These are phyloP conservation scores for Drosophila demipolita DNA, from an alignment of 2,888 invertebrate genomes.

Conservation along the genomic window DNA sequence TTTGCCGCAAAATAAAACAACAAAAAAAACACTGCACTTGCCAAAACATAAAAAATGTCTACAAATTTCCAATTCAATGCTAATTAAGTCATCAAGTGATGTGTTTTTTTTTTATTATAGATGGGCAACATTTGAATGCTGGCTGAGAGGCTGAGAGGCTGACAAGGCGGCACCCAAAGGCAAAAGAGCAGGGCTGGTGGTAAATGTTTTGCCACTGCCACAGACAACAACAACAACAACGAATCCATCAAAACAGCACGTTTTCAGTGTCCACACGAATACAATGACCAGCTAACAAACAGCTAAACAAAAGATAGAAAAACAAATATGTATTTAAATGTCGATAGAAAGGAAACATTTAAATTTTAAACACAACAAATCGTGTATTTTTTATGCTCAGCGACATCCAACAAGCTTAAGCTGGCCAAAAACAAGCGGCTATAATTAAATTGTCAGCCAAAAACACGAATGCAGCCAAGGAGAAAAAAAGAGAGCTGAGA, in stretches of 20 bases:
- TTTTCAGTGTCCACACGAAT: constrained; percentile 56
- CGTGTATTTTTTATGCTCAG: constrained; percentile 62
- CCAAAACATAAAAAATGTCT: constrained; percentile 24
- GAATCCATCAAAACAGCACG: constrained; percentile 59
- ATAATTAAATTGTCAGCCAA: constrained; percentile 59
- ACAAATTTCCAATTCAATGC: constrained; percentile 34
- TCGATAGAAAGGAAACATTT: constrained; percentile 47
- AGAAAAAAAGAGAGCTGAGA: neutral
- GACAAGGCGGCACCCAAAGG: constrained; percentile 20
- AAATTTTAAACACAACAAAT: constrained; percentile 57
- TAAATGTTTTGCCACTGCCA: constrained; percentile 27
- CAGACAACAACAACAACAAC: constrained; percentile 5
- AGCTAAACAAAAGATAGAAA: neutral
- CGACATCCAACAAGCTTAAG: constrained; percentile 31
- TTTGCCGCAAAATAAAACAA: constrained; percentile 43
- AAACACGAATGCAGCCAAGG: constrained; percentile 11
- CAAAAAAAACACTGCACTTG: constrained; percentile 41
- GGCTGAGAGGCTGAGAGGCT: constrained; percentile 7
- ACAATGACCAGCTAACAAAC: constrained; percentile 59
- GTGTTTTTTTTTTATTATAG: constrained; percentile 7
- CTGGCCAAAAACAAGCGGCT: constrained; percentile 24
- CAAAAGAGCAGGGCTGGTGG: constrained; percentile 1
- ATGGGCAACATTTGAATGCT: constrained; percentile 1
- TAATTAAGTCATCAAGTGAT: constrained; percentile 68
- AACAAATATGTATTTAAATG: constrained; percentile 29